Percentiles rank a stretch among this genome's conserved stretches.
These are phyloP conservation scores for Pongo pygmaeus DNA, from an alignment of 2,113 vertebrate genomes.

Conservation along the genomic window DNA sequence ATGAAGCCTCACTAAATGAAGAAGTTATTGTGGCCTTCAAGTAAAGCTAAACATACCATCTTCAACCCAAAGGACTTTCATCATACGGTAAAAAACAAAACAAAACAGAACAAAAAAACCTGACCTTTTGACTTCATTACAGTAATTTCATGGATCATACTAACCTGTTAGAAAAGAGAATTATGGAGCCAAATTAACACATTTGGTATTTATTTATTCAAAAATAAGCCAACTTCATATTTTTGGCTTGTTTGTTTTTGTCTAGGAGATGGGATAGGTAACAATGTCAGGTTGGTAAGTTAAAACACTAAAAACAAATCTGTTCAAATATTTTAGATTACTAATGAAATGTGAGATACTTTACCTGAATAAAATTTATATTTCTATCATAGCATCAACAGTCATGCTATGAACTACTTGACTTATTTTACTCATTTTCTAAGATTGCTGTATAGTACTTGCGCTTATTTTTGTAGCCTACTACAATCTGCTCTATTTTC, in stretches of 20 bases:
- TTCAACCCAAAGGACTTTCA: not conserved
- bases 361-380: not conserved
- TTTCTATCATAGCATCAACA: not conserved
- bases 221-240: not conserved
- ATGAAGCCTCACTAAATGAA: not conserved
- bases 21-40: not conserved
- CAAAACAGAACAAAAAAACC: not conserved
- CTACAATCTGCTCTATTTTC: too few species aligned
- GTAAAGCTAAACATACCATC: not conserved
- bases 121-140: not conserved
- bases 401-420: not conserved
- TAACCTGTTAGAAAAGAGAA: not conserved
- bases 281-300: not conserved
- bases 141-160: not conserved
- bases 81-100: not conserved
- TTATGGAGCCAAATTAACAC: not conserved
- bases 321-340: not conserved
- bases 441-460: not conserved
- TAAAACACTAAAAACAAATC: not conserved
- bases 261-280: not conserved
- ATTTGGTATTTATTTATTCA: not conserved
- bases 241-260: not conserved
- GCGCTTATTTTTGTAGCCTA: not conserved
- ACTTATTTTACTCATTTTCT: not conserved
- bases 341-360: not conserved